Conservation (phyloP, 2,888 invertebrate species). For the Lasiommata megera region DNA sequence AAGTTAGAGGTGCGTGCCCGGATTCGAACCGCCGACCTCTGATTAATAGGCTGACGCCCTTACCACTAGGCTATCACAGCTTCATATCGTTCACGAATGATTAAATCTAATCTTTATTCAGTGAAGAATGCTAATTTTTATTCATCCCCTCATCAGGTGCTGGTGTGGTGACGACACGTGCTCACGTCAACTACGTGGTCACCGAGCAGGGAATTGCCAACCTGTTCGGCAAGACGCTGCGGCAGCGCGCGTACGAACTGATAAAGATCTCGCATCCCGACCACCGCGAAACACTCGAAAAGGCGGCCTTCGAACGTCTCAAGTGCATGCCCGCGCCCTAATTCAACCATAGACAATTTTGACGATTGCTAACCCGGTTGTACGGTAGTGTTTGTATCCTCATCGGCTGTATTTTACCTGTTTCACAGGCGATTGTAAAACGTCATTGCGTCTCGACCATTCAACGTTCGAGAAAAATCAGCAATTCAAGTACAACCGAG, state of each 20-base stretch:
- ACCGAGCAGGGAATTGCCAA: conserved; percentile 95
- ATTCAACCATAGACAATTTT: conserved; percentile 7
- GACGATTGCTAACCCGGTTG: neutral
- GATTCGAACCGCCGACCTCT: too few species aligned
- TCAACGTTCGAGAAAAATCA: too few species aligned
- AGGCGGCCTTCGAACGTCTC: conserved; percentile 92
- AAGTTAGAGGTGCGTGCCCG: too few species aligned
- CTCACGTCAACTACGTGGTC: conserved; percentile 96
- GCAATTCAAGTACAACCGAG: neutral
- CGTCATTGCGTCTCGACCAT: too few species aligned
- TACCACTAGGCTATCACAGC: too few species aligned
- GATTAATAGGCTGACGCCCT: too few species aligned
- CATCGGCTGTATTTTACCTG: too few species aligned
- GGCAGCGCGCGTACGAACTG: conserved; percentile 94
- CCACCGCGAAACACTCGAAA: conserved; percentile 91
- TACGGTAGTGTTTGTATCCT: too few species aligned
- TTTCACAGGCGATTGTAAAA: too few species aligned
- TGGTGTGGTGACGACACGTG: conserved; percentile 95
- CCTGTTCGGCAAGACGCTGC: conserved; percentile 93
- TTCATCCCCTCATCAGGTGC: conserved; percentile 85
- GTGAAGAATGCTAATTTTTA: too few species aligned
- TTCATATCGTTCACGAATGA: too few species aligned
- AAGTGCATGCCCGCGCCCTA: conserved; percentile 87
- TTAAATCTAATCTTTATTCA: too few species aligned
- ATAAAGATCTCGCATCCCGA: conserved; percentile 95